Percentiles rank a stretch among this genome's conserved stretches.
Evolutionary conservation across 1,140 invertebrate genomes (phyloP).

Genomic region (Drosophila tristis): DNA sequence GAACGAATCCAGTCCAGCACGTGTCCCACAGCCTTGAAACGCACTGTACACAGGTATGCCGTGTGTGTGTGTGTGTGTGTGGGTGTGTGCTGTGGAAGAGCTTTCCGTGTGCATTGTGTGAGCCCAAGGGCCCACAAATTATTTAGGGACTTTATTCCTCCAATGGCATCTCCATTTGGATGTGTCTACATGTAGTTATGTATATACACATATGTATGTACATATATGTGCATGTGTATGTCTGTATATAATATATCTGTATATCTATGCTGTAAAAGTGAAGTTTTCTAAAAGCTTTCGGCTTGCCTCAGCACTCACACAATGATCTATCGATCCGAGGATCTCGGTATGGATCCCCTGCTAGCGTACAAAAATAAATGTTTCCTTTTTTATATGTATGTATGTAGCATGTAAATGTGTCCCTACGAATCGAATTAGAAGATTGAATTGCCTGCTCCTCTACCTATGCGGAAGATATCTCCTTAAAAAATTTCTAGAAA

Average conservation of each 20-base stretch:
- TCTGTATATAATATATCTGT: conserved; percentile 5
- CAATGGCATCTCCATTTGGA: conserved; percentile 7
- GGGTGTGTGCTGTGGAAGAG: conserved; percentile 4
- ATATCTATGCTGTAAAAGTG: conserved; percentile 28
- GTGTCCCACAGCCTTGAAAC: not conserved
- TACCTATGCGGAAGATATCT: not conserved
- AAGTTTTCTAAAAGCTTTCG: conserved; percentile 43
- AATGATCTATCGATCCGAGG: not conserved
- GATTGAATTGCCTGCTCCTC: conserved; percentile 11
- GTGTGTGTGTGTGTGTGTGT: conserved; percentile 21
- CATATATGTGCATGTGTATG: not conserved
- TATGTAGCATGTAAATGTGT: not conserved
- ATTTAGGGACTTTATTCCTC: conserved; percentile 14
- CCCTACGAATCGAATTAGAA: conserved; percentile 35
- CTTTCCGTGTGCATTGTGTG: conserved; percentile 12
- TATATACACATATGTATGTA: not conserved
- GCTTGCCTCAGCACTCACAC: not conserved
- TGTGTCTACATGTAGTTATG: conserved; percentile 13
- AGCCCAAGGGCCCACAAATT: not conserved
- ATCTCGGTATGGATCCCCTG: conserved; percentile 3
- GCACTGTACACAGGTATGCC: conserved; percentile 7
- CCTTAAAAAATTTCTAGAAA: conserved; percentile 72
- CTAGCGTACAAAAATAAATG: conserved; percentile 67
- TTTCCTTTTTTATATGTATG: conserved; percentile 14
- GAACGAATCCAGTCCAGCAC: conserved; percentile 7